Evolutionary conservation across 2,888 invertebrate species (phyloP), one percentile per base, ranked within the genome.

Genomic region (Trilocha varians): DNA sequence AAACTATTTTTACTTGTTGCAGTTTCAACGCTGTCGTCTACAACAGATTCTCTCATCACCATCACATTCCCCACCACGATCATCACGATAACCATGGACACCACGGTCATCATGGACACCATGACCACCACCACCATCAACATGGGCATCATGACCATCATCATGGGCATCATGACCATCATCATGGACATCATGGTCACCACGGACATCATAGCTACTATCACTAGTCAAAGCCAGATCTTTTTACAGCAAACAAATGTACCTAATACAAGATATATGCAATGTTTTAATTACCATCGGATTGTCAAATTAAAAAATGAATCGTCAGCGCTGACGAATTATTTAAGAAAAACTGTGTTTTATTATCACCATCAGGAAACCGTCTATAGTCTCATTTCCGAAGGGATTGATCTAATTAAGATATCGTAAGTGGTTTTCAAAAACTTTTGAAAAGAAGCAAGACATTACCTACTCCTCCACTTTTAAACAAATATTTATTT

Each of bases 11-110:
- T 38, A 13, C 13, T 36, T 42, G 34, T 64, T 57, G 33, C 62
- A 78, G 78, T 53, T 78, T 78, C 67, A 65, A 64, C 40, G 78
- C 78, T 36, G 61, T 63, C 45, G 77, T 77, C 37, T 73, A 71
- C 56, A 68, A 72, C 55, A 62, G 62, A 57, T 70, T 68, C 44
- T 61, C 57, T 51, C 72, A 72, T 57, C 70, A 69, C 52, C 70
- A 74, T 53, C 48, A 50, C 40, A 46, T 51, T 34, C 69, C 65
- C 35, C 66, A n/a, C n/a, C n/a, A n/a, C n/a, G n/a, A n/a, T n/a
- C n/a, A n/a, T n/a, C n/a, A n/a, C n/a, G n/a, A n/a, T n/a, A n/a
- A n/a, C n/a, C n/a, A n/a, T n/a, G n/a, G n/a, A n/a, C n/a, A n/a
- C n/a, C n/a, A n/a, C n/a, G n/a, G n/a, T n/a, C n/a, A n/a, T n/a